phyloP scores from a whole-genome alignment of 2,797 vertebrate genomes.

The Arctocebus calabarensis region DNA sequence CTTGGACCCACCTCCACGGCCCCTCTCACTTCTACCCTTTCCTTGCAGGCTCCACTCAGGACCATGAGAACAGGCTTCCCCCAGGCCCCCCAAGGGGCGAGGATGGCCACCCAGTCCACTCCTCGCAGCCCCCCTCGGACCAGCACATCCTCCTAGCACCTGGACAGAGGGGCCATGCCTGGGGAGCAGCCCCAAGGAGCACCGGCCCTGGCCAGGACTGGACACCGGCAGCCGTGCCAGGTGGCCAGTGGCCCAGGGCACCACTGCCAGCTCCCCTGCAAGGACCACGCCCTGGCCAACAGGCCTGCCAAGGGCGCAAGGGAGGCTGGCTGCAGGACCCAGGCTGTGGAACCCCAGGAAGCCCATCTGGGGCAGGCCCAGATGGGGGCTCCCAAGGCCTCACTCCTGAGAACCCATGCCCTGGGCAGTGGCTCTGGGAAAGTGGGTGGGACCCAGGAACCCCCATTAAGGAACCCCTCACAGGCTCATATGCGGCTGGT shows the following conservation, averaged over 20 bases:
- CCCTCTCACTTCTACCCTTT: background rate
- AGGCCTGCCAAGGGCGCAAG: constrained; percentile 78
- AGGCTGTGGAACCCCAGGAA: constrained; percentile 91
- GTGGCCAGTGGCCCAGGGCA: constrained; percentile 89
- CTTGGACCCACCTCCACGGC: background rate
- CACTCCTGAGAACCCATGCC: constrained; percentile 91
- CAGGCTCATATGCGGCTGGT: constrained; percentile 91
- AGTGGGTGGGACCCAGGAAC: constrained; percentile 89
- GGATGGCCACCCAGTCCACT: constrained; percentile 28
- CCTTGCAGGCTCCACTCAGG: constrained; percentile 79
- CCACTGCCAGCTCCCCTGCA: constrained; percentile 90
- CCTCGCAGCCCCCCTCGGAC: background rate
- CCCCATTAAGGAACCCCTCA: constrained; percentile 89
- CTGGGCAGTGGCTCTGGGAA: constrained; percentile 88
- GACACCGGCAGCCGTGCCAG: constrained; percentile 94
- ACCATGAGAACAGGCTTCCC: constrained; percentile 77
- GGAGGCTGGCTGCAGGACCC: constrained; percentile 80
- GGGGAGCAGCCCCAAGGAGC: constrained; percentile 85
- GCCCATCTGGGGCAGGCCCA: constrained; percentile 93
- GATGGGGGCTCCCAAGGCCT: constrained; percentile 94
- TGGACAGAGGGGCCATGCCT: constrained; percentile 87
- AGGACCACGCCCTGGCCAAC: constrained; percentile 85
- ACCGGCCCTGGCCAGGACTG: constrained; percentile 90
- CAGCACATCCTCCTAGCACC: constrained; percentile 26
- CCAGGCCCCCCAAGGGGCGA: background rate